These are phyloP conservation scores for Idaea straminata DNA, from an alignment of 2,888 invertebrate species.

Conservation along the genomic window DNA sequence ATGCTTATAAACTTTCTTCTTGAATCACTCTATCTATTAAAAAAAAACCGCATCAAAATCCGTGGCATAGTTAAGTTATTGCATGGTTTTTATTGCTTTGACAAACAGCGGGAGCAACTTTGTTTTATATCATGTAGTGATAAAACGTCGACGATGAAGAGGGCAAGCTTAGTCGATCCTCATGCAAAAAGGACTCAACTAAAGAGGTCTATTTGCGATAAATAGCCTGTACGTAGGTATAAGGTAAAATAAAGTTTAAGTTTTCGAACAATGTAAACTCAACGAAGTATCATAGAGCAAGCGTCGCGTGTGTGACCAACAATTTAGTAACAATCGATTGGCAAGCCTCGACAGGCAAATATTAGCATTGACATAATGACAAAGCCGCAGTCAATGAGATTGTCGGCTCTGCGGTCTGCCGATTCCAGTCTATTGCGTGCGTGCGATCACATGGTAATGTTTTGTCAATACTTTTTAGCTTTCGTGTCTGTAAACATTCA, in stretches of 20 bases:
- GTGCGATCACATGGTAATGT: slow-evolving; percentile 29
- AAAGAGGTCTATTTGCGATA: no score
- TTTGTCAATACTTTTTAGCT: slow-evolving; percentile 30
- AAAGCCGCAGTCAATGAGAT: slow-evolving; percentile 68
- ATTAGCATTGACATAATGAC: slow-evolving; percentile 73
- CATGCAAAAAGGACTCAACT: no score
- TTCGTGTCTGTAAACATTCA: slow-evolving; percentile 20
- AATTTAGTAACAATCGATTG: slow-evolving; percentile 44
- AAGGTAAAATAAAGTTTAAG: not conserved
- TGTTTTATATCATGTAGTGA: no score
- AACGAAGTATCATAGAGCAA: not conserved
- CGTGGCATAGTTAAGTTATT: no score
- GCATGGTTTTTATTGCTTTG: no score
- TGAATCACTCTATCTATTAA: no score
- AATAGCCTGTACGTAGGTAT: no score
- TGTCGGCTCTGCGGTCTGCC: slow-evolving; percentile 48
- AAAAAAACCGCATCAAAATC: no score
- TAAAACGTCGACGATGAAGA: no score
- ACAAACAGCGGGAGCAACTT: no score
- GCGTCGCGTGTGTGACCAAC: slow-evolving; percentile 26
- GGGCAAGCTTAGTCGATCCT: no score
- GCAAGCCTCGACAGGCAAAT: slow-evolving; percentile 56
- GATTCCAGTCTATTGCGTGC: slow-evolving; percentile 44
- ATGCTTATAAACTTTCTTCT: no score
- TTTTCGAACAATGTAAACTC: not conserved